These are phyloP conservation scores for Biston betularia DNA, from an alignment of 2,888 invertebrate species.

Conservation along the genomic window DNA sequence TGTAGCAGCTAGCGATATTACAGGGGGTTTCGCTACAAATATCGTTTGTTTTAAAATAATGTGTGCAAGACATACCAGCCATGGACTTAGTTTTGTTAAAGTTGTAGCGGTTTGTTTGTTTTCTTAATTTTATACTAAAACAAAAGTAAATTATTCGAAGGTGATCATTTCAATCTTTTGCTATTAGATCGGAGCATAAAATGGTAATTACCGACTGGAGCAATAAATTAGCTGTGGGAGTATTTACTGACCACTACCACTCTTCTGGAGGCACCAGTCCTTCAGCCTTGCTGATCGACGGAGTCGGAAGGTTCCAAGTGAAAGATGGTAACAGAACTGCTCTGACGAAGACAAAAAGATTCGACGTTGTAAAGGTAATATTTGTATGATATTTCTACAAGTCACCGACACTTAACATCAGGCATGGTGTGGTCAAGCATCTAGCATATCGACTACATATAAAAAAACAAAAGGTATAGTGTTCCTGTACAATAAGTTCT, in stretches of 20 bases:
- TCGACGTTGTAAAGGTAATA: conserved; percentile 37
- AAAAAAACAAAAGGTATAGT: no score
- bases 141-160: background rate
- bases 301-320: conserved; percentile 35
- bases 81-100: no score
- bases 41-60: no score
- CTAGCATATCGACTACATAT: no score
- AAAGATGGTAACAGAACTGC: background rate
- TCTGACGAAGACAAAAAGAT: conserved; percentile 26
- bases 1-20: no score
- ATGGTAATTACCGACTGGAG: conserved; percentile 91
- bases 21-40: no score
- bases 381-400: background rate
- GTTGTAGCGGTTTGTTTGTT: no score
- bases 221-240: conserved; percentile 86
- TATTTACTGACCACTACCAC: conserved; percentile 91
- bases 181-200: conserved; percentile 82
- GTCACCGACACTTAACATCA: no score
- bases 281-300: conserved; percentile 36
- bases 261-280: conserved; percentile 57
- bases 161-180: background rate
- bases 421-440: no score
- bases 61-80: no score
- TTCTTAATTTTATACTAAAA: no score
- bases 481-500: no score